phyloP scores from a whole-genome alignment of 37 sponge, comb jelly and placozoan genomes.

The Amphimedon queenslandica region DNA sequence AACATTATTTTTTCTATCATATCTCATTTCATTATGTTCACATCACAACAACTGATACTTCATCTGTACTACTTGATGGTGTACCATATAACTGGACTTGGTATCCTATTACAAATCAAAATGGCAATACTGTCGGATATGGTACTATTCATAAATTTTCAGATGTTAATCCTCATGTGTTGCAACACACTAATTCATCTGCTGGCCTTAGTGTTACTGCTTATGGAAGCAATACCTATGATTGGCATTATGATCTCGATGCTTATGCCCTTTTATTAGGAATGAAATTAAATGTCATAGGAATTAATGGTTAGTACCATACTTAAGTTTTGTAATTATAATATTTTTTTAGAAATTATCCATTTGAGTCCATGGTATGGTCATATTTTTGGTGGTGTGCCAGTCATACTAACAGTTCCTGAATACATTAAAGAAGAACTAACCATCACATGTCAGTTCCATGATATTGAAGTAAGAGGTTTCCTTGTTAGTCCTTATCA shows the following conservation, averaged over 20 bases:
- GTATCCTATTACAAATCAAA: neutral
- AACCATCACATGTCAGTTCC: neutral
- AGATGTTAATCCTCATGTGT: too few species aligned
- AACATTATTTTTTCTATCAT: neutral
- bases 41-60: neutral
- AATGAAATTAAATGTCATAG: too few species aligned
- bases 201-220: too few species aligned
- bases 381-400: neutral
- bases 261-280: too few species aligned
- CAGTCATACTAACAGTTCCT: neutral
- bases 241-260: too few species aligned
- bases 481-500: neutral
- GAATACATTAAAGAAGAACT: neutral
- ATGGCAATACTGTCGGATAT: neutral
- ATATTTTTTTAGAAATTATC: neutral
- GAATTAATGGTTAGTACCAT: too few species aligned
- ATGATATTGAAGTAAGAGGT: neutral
- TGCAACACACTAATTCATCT: too few species aligned
- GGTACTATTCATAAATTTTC: too few species aligned
- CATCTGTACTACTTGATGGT: neutral
- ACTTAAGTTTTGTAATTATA: too few species aligned
- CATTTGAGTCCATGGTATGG: neutral
- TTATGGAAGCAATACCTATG: too few species aligned
- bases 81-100: neutral
- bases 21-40: neutral